Percentiles rank a stretch among this genome's conserved stretches.
Evolutionary conservation across 2,113 vertebrate species (phyloP).

Genomic region (Mobula hypostoma): DNA sequence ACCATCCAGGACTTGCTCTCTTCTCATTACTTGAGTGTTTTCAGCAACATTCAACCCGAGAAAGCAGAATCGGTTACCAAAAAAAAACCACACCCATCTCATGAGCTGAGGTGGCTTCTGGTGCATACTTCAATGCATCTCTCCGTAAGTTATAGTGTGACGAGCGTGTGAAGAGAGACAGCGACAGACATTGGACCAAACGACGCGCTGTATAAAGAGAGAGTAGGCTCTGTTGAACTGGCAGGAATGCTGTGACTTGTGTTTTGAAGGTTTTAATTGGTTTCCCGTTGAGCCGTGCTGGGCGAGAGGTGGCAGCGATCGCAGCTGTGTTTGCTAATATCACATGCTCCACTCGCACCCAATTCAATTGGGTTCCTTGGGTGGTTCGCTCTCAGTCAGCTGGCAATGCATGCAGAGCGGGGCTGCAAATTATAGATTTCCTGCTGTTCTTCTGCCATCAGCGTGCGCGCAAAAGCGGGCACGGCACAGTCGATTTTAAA

Average conservation of each 20-base stretch:
- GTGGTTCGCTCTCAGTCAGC: neutral
- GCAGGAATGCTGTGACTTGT: slow-evolving; percentile 32
- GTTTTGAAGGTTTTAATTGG: slow-evolving; percentile 35
- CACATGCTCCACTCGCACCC: slow-evolving; percentile 23
- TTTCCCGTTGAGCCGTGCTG: slow-evolving; percentile 28
- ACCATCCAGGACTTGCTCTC: too few species aligned
- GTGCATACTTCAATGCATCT: slow-evolving; percentile 5
- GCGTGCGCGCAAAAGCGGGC: neutral
- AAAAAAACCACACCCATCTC: neutral
- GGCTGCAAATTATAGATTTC: neutral
- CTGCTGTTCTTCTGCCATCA: neutral
- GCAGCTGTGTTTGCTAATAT: slow-evolving; percentile 22
- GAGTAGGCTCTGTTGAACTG: neutral
- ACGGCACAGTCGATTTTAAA: neutral
- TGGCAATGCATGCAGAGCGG: neutral
- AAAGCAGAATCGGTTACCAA: neutral
- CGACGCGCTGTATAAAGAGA: neutral
- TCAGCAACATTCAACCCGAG: neutral
- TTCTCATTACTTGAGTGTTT: neutral
- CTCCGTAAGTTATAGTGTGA: neutral
- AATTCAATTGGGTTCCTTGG: slow-evolving; percentile 27
- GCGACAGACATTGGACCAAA: neutral
- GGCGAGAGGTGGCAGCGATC: slow-evolving; percentile 17
- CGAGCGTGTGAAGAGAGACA: neutral
- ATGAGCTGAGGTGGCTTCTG: neutral